phyloP scores from a whole-genome alignment of 2,113 vertebrate genomes.

The Rhinogobius similis region DNA sequence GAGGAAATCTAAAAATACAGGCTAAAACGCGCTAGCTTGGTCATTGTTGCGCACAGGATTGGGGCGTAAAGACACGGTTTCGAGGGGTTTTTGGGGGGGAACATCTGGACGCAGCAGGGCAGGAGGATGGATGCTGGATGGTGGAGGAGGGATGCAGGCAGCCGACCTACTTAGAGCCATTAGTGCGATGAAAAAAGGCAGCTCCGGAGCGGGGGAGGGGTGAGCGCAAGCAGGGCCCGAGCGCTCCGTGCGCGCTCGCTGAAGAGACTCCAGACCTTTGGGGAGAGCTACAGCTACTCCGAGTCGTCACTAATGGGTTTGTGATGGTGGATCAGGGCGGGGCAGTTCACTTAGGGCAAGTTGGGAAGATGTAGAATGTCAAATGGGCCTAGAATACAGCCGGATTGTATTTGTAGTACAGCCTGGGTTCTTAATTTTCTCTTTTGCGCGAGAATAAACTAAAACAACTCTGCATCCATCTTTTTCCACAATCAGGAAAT shows the following conservation, averaged over 20 bases:
- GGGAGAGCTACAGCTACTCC: background rate
- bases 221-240: constrained; percentile 18
- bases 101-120: constrained; percentile 33
- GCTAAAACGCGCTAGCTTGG: background rate
- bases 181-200: constrained; percentile 42
- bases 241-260: background rate
- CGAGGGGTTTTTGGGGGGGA: constrained; percentile 27
- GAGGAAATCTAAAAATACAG: background rate
- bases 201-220: constrained; percentile 3
- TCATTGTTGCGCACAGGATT: background rate
- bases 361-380: background rate
- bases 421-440: no score
- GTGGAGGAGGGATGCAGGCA: constrained; percentile 35
- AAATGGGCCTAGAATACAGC: background rate
- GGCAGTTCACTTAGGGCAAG: constrained; percentile 5
- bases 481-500: no score
- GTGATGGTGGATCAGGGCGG: constrained; percentile 40
- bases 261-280: background rate
- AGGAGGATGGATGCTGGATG: constrained; percentile 1
- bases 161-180: constrained; percentile 61
- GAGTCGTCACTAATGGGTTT: constrained; percentile 16
- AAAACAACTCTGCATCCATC: no score
- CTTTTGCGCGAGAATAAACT: no score
- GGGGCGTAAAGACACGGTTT: constrained; percentile 22
- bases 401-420: background rate